Conservation (phyloP, 2,888 invertebrate genomes). For the Rhagonycha lutea region DNA sequence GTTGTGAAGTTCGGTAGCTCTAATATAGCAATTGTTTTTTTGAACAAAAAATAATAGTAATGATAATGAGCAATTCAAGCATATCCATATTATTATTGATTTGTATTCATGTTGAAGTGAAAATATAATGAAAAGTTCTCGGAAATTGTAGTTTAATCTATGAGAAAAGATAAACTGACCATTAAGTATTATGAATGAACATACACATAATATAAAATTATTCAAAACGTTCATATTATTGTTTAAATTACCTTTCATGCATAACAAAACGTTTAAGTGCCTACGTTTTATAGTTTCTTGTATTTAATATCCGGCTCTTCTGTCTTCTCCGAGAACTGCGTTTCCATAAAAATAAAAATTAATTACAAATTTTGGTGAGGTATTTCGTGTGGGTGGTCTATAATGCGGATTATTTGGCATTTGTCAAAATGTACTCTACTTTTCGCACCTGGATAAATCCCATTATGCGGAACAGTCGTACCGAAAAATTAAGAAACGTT, state of each 20-base stretch:
- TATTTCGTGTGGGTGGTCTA: constrained; percentile 21
- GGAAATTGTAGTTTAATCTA: constrained; percentile 30
- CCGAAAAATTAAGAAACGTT: constrained; percentile 31
- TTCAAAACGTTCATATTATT: constrained; percentile 33
- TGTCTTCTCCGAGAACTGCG: background rate
- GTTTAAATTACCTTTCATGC: constrained; percentile 35
- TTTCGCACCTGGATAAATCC: constrained; percentile 32
- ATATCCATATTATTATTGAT: constrained; percentile 18
- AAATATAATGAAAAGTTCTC: constrained; percentile 31
- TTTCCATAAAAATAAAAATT: background rate
- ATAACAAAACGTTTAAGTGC: constrained; percentile 28
- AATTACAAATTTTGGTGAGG: background rate
- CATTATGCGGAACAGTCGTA: constrained; percentile 21
- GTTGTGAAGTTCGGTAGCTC: no score
- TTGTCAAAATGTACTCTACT: constrained; percentile 12
- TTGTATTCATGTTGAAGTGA: constrained; percentile 34
- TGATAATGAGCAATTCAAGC: background rate
- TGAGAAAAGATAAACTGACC: constrained; percentile 27
- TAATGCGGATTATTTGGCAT: constrained; percentile 15
- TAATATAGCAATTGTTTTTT: no score
- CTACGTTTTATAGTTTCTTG: constrained; percentile 34
- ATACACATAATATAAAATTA: constrained; percentile 26
- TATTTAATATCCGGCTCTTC: constrained; percentile 35
- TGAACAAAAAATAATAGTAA: no score
- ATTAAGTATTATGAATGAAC: constrained; percentile 27